Conservation (phyloP, 2,888 invertebrate species). For the Orthosia gracilis region DNA sequence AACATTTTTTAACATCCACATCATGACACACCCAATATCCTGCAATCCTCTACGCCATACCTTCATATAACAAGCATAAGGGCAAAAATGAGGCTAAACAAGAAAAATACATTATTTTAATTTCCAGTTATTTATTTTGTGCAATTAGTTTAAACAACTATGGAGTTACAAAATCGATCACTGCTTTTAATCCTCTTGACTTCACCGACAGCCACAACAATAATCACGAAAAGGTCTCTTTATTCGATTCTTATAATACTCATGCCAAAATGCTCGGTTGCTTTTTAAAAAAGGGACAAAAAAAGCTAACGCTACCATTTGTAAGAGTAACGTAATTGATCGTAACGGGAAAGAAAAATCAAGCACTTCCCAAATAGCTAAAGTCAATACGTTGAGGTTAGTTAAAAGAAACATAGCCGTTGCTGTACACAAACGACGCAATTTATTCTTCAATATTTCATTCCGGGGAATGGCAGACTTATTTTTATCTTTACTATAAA, state of each 20-base stretch:
- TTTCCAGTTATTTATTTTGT: not conserved
- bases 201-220: too few species aligned
- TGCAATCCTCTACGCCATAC: not conserved
- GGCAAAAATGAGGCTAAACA: not conserved
- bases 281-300: too few species aligned
- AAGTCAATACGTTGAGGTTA: slow-evolving; percentile 10
- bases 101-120: not conserved
- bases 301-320: too few species aligned
- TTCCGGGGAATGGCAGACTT: not conserved
- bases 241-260: too few species aligned
- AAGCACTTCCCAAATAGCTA: slow-evolving; percentile 26
- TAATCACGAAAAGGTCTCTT: too few species aligned
- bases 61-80: too few species aligned
- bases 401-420: slow-evolving; percentile 29
- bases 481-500: not conserved
- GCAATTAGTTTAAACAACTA: too few species aligned
- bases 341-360: not conserved
- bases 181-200: too few species aligned
- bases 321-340: too few species aligned
- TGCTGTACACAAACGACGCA: slow-evolving; percentile 15
- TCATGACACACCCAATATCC: not conserved
- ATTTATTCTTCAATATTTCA: not conserved
- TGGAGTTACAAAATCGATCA: too few species aligned
- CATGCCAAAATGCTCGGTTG: too few species aligned
- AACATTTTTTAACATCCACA: not conserved